Evolutionary conservation across 2,888 invertebrate species (phyloP), one percentile per base, ranked within the genome.

Genomic region (Brenthis daphne): DNA sequence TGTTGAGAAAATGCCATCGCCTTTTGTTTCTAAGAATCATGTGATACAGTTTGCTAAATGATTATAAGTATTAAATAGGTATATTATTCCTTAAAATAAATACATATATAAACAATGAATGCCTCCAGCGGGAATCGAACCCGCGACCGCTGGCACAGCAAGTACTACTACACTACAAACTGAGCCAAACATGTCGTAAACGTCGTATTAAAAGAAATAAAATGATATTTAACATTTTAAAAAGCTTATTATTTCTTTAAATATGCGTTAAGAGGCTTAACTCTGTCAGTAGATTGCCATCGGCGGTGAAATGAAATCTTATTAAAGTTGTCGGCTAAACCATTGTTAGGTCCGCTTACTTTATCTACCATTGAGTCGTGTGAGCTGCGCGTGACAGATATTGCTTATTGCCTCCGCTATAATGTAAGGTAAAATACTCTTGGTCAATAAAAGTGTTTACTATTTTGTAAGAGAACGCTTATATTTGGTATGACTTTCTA

Each of bases 351-450:
- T 48, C 24, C 57, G 63, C 57, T 64, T 58, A 58, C 24, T 54
- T 64, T 58, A 51, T 67, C 70, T 50, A 50, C 69, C 51, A 65
- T 67, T 69, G 61, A 72, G 67, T 65, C 69, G 69, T 61, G 69
- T 57, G 67, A 63, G 63, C 70, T 72, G 70, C 70, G n/a, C 61
- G 72, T 65, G 69, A 69, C 72, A 69, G 72, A 67, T 72, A 72
- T 69, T 67, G 69, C 72, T 69, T 65, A 72, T 67, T 69, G 69
- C 72, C 69, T 54, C 55, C 50, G 56, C 33, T 20, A 14, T 58
- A 29, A 56, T 65, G 65, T 50, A 65, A 51, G 56, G 24, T 60
- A 14, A 53, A 48, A 54, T 54, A 48, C 57, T 54, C 5, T 11
- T 48, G 61, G 11, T 3, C 61, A 20, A 55, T 66, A 53, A 66